Evolutionary conservation across 1,140 invertebrate species (phyloP), one percentile per base, ranked within the genome.

Genomic region (Euwallacea fornicatus): DNA sequence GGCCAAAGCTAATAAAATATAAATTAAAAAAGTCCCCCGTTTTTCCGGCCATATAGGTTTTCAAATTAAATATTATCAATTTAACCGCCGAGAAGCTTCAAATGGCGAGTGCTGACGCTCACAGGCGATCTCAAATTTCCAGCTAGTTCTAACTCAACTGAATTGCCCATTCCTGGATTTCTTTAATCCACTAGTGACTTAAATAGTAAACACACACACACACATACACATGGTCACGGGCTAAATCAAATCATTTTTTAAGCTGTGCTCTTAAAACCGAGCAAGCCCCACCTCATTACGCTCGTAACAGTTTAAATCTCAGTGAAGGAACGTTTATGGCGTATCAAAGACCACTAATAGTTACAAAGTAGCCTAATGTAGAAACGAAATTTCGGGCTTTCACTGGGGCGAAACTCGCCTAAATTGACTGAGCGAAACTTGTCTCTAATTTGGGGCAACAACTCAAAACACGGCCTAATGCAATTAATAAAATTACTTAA

Each of bases 1-100:
- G 10, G n/a, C 55, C 55, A 50, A 10, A 10, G 16, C 55, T 58
- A 58, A 58, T 58, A 58, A 58, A 58, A 58, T 58, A 58, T 58
- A 15, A 58, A 58, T 58, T 50, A 58, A 58, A 58, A 58, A 58
- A 58, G 10, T 10, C 7, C 21, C 8, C 21, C n/a, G n/a, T 58
- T 58, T 58, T 58, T 50, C 21, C 21, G 21, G 21, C 21, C 21
- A 33, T 33, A 33, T 33, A 33, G 21, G 21, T 33, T 33, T 33
- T 33, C 21, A 33, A 33, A 33, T 33, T 33, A 33, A 33, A 33
- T 33, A 33, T 33, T 33, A 33, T 33, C 21, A 33, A 33, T 33
- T 33, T 33, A 33, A 33, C 21, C 21, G 1, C 21, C 21, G 21
- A n/a, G 21, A 33, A 4, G 21, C 21, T 33, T 33, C 21, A 33